Conservation (phyloP, 2,888 invertebrate genomes). For the Ephialtes manifestator region DNA sequence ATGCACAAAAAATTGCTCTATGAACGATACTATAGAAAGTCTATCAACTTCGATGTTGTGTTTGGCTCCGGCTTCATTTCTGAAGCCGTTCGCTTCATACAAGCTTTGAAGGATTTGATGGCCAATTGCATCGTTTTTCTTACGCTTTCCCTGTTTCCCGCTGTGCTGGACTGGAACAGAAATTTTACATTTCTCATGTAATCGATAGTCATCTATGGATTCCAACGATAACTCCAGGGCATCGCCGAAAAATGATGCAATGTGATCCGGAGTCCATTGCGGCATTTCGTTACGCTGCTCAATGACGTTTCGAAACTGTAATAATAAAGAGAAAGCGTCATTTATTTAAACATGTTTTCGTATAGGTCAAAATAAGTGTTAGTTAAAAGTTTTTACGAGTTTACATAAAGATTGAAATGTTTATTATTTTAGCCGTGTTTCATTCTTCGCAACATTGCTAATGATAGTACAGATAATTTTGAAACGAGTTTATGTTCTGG, state of each 20-base stretch:
- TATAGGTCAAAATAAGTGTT: background rate
- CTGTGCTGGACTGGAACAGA: background rate
- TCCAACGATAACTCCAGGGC: conserved; percentile 18
- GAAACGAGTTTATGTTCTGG: no score
- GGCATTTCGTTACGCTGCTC: background rate
- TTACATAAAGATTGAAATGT: no score
- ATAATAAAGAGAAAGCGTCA: background rate
- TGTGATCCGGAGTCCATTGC: background rate
- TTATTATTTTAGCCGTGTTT: no score
- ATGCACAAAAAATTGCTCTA: background rate
- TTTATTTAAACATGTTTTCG: background rate
- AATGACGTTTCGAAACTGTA: background rate
- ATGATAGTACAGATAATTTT: no score
- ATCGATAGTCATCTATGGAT: conserved; percentile 2
- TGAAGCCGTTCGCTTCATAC: background rate
- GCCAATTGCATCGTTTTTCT: background rate
- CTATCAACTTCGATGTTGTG: no score
- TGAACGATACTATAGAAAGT: no score
- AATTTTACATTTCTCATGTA: conserved; percentile 18
- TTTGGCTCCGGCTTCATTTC: background rate
- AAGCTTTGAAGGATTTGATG: conserved; percentile 4
- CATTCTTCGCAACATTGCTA: no score
- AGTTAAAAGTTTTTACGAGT: no score
- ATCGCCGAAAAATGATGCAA: background rate
- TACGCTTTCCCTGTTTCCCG: background rate